Evolutionary conservation across 2,888 invertebrate genomes (phyloP), one percentile per base, ranked within the genome.

Genomic region (Antheraea yamamai): DNA sequence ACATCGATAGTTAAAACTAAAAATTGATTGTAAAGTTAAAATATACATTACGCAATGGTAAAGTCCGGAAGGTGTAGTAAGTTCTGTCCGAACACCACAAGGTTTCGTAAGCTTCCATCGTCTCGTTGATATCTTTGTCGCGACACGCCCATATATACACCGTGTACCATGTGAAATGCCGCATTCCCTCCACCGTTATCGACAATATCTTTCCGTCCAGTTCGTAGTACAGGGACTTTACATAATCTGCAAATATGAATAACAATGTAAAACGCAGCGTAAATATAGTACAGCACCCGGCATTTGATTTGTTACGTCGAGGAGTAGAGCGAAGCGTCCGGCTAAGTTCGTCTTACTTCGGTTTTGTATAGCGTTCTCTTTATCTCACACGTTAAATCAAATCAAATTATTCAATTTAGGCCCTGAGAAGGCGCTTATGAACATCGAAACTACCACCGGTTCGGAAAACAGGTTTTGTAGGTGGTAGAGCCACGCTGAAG

Each of bases 81-180:
- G 89, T 86, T 12, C 92, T 84, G 2, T 88, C 87, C 7, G 94
- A 94, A 89, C 97, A 97, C 87, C 92, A 93, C 23, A 85, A 81
- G 72, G 81, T 77, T 39, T 88, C 87, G 75, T 92, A 93, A 47
- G 90, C 92, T 23, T 87, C 87, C 51, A 89, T 86, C 68, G 95
- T 95, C 83, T 96, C 96, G 78, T 90, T 91, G 78, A 91, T 91
- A 81, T 96, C 96, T 76, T 88, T 88, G 81, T 96, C 95, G n/a
- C 98, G 96, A 83, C 98, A 98, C 6, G 98, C 98, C 89, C 96
- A 96, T 73, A 98, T 96, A 80, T 95, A 95, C 75, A 98, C 96
- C 26, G 96, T 96, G 91, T 98, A 98, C 82, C 95, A 95, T 0
- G 97, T 96, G 89, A 96, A 98, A 92, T 98, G 98, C 14, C 96